Percentiles rank a stretch among this genome's conserved stretches.
These are phyloP conservation scores for Agrochola litura DNA, from an alignment of 2,888 invertebrate genomes.

Conservation along the genomic window DNA sequence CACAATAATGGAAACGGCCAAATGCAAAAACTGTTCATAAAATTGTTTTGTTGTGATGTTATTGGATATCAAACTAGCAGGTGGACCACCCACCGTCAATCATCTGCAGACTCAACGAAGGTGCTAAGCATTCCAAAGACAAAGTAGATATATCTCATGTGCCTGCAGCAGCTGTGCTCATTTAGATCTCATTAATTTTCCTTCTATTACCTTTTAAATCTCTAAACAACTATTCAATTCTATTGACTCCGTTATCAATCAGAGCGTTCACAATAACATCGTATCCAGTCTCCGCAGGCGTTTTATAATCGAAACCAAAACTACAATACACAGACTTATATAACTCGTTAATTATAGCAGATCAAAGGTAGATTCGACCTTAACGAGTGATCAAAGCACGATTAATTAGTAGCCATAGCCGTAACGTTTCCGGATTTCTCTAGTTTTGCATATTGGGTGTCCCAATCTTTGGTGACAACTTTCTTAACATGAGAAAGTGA, in stretches of 20 bases:
- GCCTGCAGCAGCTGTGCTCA: neutral
- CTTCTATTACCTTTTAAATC: neutral
- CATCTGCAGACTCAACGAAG: neutral
- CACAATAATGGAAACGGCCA: neutral
- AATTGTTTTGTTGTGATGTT: neutral
- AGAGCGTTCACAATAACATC: neutral
- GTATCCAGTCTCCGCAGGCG: neutral
- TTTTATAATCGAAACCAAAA: slow-evolving; percentile 4
- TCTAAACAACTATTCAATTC: neutral
- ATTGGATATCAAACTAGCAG: neutral
- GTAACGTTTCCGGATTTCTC: slow-evolving; percentile 66
- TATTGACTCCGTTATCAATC: slow-evolving; percentile 27
- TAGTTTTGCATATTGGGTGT: slow-evolving; percentile 64
- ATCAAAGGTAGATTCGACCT: slow-evolving; percentile 31
- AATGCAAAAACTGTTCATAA: neutral
- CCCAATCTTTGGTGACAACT: slow-evolving; percentile 63
- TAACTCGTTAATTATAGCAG: slow-evolving; percentile 39
- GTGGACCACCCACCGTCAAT: neutral
- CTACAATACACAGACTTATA: slow-evolving; percentile 17
- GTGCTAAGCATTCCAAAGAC: neutral
- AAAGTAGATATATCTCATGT: neutral
- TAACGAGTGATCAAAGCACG: slow-evolving; percentile 45
- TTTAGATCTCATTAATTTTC: neutral
- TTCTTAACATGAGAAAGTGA: slow-evolving; percentile 62
- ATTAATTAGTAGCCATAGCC: slow-evolving; percentile 41